phyloP scores from a whole-genome alignment of 2,888 invertebrate species.

The Patella pellucida region DNA sequence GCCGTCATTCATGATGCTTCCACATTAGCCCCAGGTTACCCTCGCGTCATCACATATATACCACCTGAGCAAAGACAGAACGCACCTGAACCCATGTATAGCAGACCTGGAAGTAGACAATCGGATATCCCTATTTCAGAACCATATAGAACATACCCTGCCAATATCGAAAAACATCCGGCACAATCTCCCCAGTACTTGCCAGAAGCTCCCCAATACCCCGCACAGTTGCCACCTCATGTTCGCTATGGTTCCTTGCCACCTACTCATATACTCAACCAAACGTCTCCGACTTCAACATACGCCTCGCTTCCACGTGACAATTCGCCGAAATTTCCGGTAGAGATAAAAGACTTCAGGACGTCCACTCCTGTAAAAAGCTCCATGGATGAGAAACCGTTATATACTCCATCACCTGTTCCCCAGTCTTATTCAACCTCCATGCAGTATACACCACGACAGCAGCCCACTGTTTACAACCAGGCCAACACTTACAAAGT shows the following conservation, averaged over 20 bases:
- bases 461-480: constrained; percentile 24
- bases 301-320: constrained; percentile 15
- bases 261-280: not conserved
- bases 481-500: constrained; percentile 18
- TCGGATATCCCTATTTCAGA: too few relatives aligned
- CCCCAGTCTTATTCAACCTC: constrained; percentile 2
- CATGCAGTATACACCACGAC: constrained; percentile 22
- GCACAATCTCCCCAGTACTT: constrained; percentile 55
- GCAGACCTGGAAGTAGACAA: not conserved
- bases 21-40: not conserved
- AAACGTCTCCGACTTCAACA: constrained; percentile 13
- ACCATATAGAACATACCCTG: constrained; percentile 2
- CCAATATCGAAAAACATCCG: constrained; percentile 34
- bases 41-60: constrained; percentile 3
- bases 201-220: constrained; percentile 41
- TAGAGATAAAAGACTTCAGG: constrained; percentile 17
- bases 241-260: constrained; percentile 17
- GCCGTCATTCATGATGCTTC: constrained; percentile 9
- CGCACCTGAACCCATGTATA: not conserved
- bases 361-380: constrained; percentile 1
- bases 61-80: constrained; percentile 7
- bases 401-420: not conserved
- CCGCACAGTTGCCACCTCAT: constrained; percentile 35
- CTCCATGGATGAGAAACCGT: too few relatives aligned
- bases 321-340: constrained; percentile 19